phyloP scores from a whole-genome alignment of 2,797 vertebrate genomes.

The Eulemur albifrons region DNA sequence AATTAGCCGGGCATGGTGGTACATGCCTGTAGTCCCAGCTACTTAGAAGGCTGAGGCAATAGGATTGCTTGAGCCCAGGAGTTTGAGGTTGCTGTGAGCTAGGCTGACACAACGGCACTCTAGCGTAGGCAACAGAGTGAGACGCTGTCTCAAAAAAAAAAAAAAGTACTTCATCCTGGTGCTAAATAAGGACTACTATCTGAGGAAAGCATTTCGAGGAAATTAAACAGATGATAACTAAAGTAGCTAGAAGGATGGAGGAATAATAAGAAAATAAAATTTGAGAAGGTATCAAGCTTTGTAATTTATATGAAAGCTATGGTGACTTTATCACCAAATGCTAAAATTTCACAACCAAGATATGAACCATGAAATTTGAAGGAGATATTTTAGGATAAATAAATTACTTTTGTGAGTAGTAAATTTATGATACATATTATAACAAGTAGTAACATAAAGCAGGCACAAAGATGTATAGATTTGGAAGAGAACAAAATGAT shows the following conservation, averaged over 20 bases:
- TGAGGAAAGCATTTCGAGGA: neutral
- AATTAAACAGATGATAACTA: neutral
- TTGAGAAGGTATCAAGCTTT: neutral
- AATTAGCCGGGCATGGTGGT: too few species aligned
- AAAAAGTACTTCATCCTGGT: neutral
- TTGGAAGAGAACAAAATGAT: neutral
- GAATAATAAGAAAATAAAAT: neutral
- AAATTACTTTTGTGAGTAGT: neutral
- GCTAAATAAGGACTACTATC: neutral
- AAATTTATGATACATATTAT: neutral
- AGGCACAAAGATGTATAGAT: neutral
- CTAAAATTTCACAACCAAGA: neutral
- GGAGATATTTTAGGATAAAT: neutral
- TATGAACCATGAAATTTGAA: neutral
- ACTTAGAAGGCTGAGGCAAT: too few species aligned
- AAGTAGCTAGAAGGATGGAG: neutral
- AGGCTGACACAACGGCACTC: too few species aligned
- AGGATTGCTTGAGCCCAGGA: too few species aligned
- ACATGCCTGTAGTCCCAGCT: too few species aligned
- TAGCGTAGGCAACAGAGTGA: too few species aligned
- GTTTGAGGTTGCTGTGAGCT: too few species aligned
- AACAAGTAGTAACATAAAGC: neutral
- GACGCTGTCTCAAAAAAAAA: neutral
- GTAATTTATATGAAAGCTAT: neutral
- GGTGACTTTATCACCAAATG: neutral